Percentiles rank a stretch among this genome's conserved stretches.
Evolutionary conservation across 2,888 invertebrate genomes (phyloP).

Genomic region (Proisotoma minuta): DNA sequence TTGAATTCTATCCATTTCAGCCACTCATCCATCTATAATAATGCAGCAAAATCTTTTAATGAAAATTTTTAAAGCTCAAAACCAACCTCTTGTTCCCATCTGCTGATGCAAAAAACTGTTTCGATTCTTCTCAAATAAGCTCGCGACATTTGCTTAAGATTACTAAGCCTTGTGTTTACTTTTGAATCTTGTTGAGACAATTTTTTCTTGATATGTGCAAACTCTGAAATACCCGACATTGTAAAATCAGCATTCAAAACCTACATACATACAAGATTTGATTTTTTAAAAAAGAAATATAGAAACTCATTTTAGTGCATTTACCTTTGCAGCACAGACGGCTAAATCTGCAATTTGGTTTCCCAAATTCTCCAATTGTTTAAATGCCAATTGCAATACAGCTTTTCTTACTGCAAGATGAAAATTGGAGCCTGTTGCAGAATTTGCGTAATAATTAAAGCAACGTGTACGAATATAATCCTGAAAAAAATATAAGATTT

Average conservation of each 20-base stretch:
- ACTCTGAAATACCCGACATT: constrained; percentile 12
- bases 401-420: constrained; percentile 32
- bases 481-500: constrained; percentile 16
- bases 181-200: constrained; percentile 29
- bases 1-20: constrained; percentile 42
- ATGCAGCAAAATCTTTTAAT: neutral
- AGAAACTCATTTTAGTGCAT: neutral
- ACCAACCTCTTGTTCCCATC: constrained; percentile 44
- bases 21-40: constrained; percentile 40
- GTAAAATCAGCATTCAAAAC: constrained; percentile 28
- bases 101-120: constrained; percentile 36
- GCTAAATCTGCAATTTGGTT: constrained; percentile 29
- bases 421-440: constrained; percentile 17
- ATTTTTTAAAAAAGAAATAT: neutral
- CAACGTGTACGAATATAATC: constrained; percentile 38
- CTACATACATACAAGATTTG: neutral
- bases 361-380: constrained; percentile 40
- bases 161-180: constrained; percentile 34
- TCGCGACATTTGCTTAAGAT: constrained; percentile 37
- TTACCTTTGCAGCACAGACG: constrained; percentile 32
- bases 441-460: constrained; percentile 38
- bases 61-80: neutral
- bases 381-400: constrained; percentile 28
- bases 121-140: constrained; percentile 35
- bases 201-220: constrained; percentile 18